These are phyloP conservation scores for Goniozus legneri DNA, from an alignment of 1,140 invertebrate genomes.

Conservation along the genomic window DNA sequence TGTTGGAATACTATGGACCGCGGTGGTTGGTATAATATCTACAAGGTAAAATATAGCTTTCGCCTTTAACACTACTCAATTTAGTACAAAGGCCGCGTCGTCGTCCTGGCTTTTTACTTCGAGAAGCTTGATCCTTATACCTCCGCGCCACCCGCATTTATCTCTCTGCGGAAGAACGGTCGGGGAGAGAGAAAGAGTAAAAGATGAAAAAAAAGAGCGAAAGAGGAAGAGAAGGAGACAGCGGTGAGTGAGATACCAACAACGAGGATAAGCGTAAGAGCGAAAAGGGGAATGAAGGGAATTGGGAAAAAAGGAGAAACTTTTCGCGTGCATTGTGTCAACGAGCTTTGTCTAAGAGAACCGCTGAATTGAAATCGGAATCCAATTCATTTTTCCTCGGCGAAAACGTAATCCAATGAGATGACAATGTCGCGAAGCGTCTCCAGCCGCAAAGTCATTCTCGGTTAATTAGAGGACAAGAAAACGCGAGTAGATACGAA, in stretches of 20 bases:
- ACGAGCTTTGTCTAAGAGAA: slow-evolving; percentile 10
- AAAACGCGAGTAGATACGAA: too few relatives aligned
- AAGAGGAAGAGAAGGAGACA: background rate
- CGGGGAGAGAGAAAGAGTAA: background rate
- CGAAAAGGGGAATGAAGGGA: background rate
- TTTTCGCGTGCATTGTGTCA: slow-evolving; percentile 7
- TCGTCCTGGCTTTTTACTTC: background rate
- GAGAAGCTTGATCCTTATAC: background rate
- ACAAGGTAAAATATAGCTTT: background rate
- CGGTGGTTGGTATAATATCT: too few relatives aligned
- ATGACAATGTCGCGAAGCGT: background rate
- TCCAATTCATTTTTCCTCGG: slow-evolving; percentile 15
- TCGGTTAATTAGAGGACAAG: too few relatives aligned
- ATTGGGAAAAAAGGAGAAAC: background rate
- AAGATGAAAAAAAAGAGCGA: background rate
- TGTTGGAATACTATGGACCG: too few relatives aligned
- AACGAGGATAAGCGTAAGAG: too few relatives aligned
- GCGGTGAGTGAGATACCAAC: too few relatives aligned
- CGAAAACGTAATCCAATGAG: background rate
- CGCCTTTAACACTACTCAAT: slow-evolving; percentile 3
- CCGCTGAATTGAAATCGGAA: slow-evolving; percentile 22
- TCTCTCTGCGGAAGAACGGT: background rate
- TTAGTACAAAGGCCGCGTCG: slow-evolving; percentile 2
- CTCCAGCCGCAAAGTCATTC: too few relatives aligned
- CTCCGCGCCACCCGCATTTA: background rate